Conservation (phyloP, 2,888 invertebrate genomes). For the Trissolcus brochymenae region DNA sequence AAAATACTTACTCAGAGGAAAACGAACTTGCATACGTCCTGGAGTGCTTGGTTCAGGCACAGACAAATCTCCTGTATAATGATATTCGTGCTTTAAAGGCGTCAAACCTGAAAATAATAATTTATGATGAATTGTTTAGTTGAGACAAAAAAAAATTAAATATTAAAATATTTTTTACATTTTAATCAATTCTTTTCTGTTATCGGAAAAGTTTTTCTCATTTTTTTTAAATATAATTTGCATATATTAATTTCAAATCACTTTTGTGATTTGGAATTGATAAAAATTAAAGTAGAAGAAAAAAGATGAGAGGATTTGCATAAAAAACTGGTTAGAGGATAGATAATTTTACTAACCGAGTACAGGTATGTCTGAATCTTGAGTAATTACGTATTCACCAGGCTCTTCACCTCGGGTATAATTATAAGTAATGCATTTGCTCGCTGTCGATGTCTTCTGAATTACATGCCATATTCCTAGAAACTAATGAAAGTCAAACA, state of each 20-base stretch:
- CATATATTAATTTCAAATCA: no score
- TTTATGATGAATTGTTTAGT: neutral
- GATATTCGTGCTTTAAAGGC: slow-evolving; percentile 87
- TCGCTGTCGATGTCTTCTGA: slow-evolving; percentile 89
- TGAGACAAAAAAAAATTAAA: no score
- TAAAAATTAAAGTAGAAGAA: no score
- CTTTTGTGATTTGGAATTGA: no score
- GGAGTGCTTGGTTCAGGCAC: slow-evolving; percentile 82
- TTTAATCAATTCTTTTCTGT: no score
- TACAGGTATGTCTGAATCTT: slow-evolving; percentile 82
- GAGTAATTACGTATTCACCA: slow-evolving; percentile 83
- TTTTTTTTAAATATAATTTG: no score
- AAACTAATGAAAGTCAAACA: slow-evolving; percentile 78
- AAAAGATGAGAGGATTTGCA: no score
- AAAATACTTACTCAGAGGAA: slow-evolving; percentile 85
- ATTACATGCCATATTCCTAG: slow-evolving; percentile 89
- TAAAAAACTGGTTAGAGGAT: slow-evolving; percentile 28
- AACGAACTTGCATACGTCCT: slow-evolving; percentile 85
- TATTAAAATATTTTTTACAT: no score
- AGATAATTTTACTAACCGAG: slow-evolving; percentile 68
- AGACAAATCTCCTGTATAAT: slow-evolving; percentile 84
- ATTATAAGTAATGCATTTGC: slow-evolving; percentile 87
- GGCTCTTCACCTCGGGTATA: slow-evolving; percentile 84
- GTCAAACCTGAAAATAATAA: slow-evolving; percentile 79
- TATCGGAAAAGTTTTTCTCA: no score